Conservation (phyloP, 64 coral and sea anemone species). For the Porites lutea region DNA sequence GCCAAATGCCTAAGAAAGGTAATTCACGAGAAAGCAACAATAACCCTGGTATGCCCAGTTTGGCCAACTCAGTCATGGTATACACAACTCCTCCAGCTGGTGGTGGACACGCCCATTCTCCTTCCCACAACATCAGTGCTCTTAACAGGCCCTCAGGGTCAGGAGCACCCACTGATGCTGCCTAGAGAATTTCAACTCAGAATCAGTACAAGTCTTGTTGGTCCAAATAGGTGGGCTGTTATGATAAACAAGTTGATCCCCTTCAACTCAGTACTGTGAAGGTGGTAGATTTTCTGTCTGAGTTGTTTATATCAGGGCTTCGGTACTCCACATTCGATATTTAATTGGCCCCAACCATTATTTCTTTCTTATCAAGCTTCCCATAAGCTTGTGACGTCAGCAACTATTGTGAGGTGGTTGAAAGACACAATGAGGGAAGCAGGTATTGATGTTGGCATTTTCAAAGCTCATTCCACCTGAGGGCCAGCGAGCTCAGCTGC, state of each 20-base stretch:
- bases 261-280: not conserved
- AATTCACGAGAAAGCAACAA: slow-evolving; percentile 4
- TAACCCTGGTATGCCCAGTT: slow-evolving; percentile 14
- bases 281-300: slow-evolving; percentile 14
- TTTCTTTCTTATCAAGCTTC: slow-evolving; percentile 25
- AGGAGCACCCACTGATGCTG: slow-evolving; percentile 23
- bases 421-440: slow-evolving; percentile 29
- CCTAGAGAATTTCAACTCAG: slow-evolving; percentile 23
- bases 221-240: slow-evolving; percentile 30
- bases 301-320: slow-evolving; percentile 4
- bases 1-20: slow-evolving; percentile 23
- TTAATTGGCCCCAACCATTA: slow-evolving; percentile 11
- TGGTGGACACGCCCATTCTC: slow-evolving; percentile 4
- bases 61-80: slow-evolving; percentile 63
- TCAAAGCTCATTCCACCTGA: slow-evolving; percentile 33
- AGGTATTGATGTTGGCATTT: slow-evolving; percentile 6
- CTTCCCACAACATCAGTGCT: slow-evolving; percentile 21
- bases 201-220: slow-evolving; percentile 46
- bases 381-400: slow-evolving; percentile 36
- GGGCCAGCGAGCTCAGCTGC: slow-evolving; percentile 13
- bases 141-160: slow-evolving; percentile 21
- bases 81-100: not conserved
- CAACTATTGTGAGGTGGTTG: slow-evolving; percentile 19
- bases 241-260: slow-evolving; percentile 29
- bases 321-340: slow-evolving; percentile 12